Conservation (phyloP, 2,888 invertebrate species). For the Koerneria pararmatus region DNA sequence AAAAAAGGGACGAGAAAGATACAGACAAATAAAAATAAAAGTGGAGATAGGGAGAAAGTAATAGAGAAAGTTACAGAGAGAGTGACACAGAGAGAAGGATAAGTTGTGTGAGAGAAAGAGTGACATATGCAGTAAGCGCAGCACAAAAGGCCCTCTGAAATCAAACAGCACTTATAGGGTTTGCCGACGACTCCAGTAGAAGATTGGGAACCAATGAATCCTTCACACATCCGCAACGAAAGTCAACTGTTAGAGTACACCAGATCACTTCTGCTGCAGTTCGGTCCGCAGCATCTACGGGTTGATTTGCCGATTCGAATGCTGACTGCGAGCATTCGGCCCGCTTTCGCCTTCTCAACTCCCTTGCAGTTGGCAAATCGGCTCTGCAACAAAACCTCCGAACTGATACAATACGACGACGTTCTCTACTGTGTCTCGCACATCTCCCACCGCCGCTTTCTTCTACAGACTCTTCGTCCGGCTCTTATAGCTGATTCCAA, state of each 20-base stretch:
- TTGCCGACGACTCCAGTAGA: conserved; percentile 13
- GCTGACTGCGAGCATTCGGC: no score
- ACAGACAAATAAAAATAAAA: no score
- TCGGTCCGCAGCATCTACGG: conserved; percentile 21
- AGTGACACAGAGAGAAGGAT: no score
- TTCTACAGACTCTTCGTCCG: conserved; percentile 12
- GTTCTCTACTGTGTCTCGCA: conserved; percentile 13
- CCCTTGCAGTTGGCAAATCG: conserved; percentile 16
- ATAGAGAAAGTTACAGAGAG: no score
- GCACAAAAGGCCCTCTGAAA: no score
- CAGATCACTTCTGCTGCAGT: conserved; percentile 16
- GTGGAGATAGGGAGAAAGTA: no score
- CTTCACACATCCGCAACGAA: conserved; percentile 16
- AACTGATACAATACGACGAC: conserved; percentile 11
- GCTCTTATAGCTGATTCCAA: no score
- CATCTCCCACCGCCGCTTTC: conserved; percentile 14
- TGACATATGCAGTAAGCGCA: no score
- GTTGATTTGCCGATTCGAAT: conserved; percentile 22
- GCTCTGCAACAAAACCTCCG: conserved; percentile 2
- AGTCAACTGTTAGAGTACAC: conserved; percentile 18
- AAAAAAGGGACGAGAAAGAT: no score
- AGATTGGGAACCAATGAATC: conserved; percentile 20
- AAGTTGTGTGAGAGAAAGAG: no score
- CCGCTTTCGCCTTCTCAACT: no score
- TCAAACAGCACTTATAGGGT: no score